Evolutionary conservation across 2,113 vertebrate genomes (phyloP).

Genomic region (Corynorhinus townsendii): DNA sequence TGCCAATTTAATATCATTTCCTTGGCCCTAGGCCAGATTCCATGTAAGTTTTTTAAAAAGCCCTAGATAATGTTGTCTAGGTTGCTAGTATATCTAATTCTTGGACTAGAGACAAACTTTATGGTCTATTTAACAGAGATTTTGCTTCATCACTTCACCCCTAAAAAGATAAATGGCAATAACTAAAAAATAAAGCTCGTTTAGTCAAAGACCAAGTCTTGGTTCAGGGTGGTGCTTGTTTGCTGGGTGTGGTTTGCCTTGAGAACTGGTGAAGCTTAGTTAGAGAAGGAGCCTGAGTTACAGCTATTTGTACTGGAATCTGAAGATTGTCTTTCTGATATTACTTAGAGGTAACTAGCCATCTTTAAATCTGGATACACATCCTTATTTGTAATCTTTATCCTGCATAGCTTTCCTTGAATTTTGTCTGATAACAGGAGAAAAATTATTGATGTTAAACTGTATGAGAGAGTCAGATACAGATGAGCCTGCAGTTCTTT

Average conservation of each 20-base stretch:
- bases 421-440: not conserved
- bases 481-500: not conserved
- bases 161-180: not conserved
- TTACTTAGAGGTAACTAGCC: not conserved
- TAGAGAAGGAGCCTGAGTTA: not conserved
- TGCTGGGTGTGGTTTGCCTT: not conserved
- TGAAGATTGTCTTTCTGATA: not conserved
- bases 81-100: slow-evolving; percentile 8
- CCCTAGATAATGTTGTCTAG: not conserved
- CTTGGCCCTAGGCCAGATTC: not conserved
- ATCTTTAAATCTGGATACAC: not conserved
- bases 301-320: not conserved
- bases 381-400: slow-evolving; percentile 34
- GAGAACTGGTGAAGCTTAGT: not conserved
- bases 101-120: not conserved
- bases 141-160: not conserved
- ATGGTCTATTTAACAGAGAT: slow-evolving; percentile 28
- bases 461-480: not conserved
- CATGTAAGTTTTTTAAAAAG: not conserved
- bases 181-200: slow-evolving; percentile 26
- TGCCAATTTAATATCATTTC: not conserved
- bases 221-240: not conserved
- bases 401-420: not conserved
- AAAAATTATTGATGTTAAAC: slow-evolving; percentile 7
- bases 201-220: slow-evolving; percentile 31